Conservation (phyloP, 2,888 invertebrate genomes). For the Neria commutata region DNA sequence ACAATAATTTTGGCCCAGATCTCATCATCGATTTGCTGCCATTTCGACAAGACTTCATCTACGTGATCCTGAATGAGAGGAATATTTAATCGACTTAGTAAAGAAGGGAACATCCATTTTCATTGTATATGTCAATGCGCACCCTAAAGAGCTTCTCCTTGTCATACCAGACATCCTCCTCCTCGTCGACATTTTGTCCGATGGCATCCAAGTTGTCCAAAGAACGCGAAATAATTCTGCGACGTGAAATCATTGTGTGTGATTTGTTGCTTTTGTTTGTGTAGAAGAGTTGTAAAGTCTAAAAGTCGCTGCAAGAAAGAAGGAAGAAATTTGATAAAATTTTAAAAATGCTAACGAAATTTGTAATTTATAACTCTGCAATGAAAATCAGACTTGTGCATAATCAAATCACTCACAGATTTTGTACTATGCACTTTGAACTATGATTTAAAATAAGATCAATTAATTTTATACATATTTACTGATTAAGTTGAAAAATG, state of each 20-base stretch:
- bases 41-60: constrained; percentile 93
- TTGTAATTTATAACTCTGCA: too few species aligned
- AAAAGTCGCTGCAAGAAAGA: too few species aligned
- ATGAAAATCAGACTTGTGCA: too few species aligned
- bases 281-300: too few species aligned
- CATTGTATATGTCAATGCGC: constrained; percentile 45
- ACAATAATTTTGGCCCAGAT: constrained; percentile 99
- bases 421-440: too few species aligned
- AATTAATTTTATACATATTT: too few species aligned
- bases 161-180: constrained; percentile 84
- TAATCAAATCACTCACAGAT: too few species aligned
- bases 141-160: constrained; percentile 92
- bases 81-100: too few species aligned
- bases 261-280: constrained; percentile 15
- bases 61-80: constrained; percentile 96
- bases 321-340: too few species aligned
- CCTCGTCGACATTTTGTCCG: constrained; percentile 74
- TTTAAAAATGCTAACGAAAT: too few species aligned
- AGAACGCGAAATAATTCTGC: constrained; percentile 88
- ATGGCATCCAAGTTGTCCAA: constrained; percentile 86
- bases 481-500: too few species aligned
- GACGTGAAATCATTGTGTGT: constrained; percentile 82
- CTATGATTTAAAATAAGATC: too few species aligned
- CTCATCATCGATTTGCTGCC: constrained; percentile 96
- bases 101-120: constrained; percentile 12